Base-by-base conservation (phyloP, 2,797 vertebrate species). In the Aulostomus chinensis region DNA sequence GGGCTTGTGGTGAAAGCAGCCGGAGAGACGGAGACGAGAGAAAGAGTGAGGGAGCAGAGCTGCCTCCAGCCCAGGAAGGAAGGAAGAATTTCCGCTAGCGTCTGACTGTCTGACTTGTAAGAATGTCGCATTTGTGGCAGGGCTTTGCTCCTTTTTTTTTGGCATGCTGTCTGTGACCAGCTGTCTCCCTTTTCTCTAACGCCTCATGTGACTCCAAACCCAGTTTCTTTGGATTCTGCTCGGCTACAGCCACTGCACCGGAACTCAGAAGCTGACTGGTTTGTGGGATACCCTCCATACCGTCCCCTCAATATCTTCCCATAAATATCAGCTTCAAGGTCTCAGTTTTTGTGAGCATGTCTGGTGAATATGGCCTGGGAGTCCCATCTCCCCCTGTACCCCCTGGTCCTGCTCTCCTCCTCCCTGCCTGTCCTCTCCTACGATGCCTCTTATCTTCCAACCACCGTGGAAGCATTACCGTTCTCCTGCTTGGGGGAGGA, bases 401-500 rank as follows among this genome's bases (percentile, higher is more conserved):
- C 41, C 18, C 2, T 9, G 7, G 3, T 10, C 9, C 25, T 8
- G 25, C 25, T 9, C 9, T 41, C 40, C 34, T 33, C 37, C 21
- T 28, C 38, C 51, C 35, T 12, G 15, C 21, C 37, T 9, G 14
- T 30, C 45, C 35, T 14, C 46, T 63, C 84, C 93, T 94, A 96
- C 6, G 93, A 94, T 0, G 93, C 10, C 72, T 97, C 94, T 0
- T 72, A 68, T 47, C 90, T 55, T 15, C 88, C 89, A 0, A 81
- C 41, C 0, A 89, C 64, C 0, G 88, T 50, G 3, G 92, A 47
- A 7, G 84, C 15, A 3, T 78, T 91, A 0, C 93, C 93, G 0
- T 96, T 96, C 36, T 96, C 96, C 66, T 93, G 94, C 75, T 93
- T 95, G 0, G 96, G 95, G 7, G 96, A 94, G 74, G 91, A 83